Conservation (phyloP, 2,113 vertebrate species). For the Tinamus guttatus region DNA sequence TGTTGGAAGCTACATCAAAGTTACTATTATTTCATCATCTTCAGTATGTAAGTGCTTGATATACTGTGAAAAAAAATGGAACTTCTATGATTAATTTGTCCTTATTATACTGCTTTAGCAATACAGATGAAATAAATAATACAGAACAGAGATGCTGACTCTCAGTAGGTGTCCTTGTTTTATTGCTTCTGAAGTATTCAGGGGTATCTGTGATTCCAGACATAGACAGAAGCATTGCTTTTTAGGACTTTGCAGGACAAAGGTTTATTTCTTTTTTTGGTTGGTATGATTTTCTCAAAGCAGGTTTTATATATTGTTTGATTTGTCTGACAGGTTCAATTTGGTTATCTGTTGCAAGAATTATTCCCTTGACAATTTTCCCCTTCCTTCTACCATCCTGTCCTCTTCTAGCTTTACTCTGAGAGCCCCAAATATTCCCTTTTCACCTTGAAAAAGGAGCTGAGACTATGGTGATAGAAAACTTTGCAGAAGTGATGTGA, state of each 20-base stretch:
- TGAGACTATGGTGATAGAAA: not conserved
- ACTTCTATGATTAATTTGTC: not conserved
- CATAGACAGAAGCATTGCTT: not conserved
- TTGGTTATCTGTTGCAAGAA: not conserved
- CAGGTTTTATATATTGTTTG: not conserved
- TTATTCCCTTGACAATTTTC: not conserved
- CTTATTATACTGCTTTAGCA: slow-evolving; percentile 26
- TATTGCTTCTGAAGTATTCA: not conserved
- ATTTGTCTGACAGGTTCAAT: not conserved
- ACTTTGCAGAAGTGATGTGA: not conserved
- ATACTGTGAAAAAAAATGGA: slow-evolving; percentile 40
- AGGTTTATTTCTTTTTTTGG: not conserved
- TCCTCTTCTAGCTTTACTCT: not conserved
- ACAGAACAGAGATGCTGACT: not conserved
- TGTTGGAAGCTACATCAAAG: slow-evolving; percentile 4
- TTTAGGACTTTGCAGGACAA: not conserved
- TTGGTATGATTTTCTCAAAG: not conserved
- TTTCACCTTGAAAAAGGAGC: not conserved
- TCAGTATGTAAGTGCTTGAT: not conserved
- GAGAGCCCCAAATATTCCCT: not conserved
- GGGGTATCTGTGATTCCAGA: not conserved
- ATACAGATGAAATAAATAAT: slow-evolving; percentile 20
- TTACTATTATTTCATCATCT: slow-evolving; percentile 25
- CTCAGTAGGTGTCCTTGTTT: not conserved
- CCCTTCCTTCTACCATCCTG: not conserved